A percentile compares a stretch with the other conserved stretches of the same genome.
These are phyloP conservation scores for Alces alces DNA, from an alignment of 2,113 vertebrate species.

Conservation along the genomic window DNA sequence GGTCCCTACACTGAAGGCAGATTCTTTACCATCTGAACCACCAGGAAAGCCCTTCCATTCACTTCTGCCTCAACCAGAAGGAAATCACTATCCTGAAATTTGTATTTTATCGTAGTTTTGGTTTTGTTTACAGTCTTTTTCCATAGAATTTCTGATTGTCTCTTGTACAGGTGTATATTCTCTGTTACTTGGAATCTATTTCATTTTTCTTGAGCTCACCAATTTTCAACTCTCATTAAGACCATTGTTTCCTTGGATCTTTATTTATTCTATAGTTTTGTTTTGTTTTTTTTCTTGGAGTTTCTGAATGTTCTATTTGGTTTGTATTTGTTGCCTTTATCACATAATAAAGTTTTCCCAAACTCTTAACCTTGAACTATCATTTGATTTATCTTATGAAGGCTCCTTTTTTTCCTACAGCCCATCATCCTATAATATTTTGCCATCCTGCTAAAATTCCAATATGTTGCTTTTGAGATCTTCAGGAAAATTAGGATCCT, in stretches of 20 bases:
- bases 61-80: background rate
- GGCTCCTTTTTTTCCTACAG: background rate
- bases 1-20: background rate
- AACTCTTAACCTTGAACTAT: background rate
- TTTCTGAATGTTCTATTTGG: background rate
- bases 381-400: background rate
- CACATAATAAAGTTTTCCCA: background rate
- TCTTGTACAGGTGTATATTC: background rate
- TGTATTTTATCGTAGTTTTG: background rate
- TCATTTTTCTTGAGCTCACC: background rate
- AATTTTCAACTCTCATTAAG: background rate
- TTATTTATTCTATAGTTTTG: background rate
- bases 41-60: background rate
- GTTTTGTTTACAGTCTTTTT: background rate
- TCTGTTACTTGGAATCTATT: background rate
- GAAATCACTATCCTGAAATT: background rate
- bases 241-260: background rate
- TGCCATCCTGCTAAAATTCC: background rate
- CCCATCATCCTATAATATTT: background rate
- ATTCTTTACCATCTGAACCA: background rate
- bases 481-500: background rate
- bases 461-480: background rate
- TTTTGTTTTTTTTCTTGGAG: background rate
- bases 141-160: background rate
- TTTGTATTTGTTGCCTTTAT: constrained; percentile 1